These are phyloP conservation scores for Psilanteris sp. DNA, from an alignment of 1,140 invertebrate genomes.

Conservation along the genomic window DNA sequence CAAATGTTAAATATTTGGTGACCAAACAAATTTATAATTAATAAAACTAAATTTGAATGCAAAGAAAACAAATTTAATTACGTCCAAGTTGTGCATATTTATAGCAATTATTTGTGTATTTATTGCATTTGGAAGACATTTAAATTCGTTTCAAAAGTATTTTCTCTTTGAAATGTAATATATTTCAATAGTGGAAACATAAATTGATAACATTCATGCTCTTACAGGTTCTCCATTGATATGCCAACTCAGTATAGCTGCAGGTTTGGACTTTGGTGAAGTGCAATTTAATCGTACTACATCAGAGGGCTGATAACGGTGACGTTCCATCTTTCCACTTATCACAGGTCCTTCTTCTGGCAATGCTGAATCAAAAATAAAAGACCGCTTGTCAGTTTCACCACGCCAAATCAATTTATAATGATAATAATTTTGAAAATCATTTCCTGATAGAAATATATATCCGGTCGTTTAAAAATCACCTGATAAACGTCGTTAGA, in stretches of 20 bases:
- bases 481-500: no score
- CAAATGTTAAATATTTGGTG: no score
- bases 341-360: conserved; percentile 85
- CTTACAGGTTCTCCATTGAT: conserved; percentile 86
- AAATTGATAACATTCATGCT: conserved; percentile 57
- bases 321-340: conserved; percentile 80
- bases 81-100: no score
- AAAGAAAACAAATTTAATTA: no score
- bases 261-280: conserved; percentile 84
- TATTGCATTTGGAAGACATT: conserved; percentile 5
- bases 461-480: no score
- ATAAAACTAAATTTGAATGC: no score
- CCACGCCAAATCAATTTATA: conserved; percentile 8
- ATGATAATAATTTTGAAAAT: conserved; percentile 11
- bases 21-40: no score
- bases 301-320: conserved; percentile 85
- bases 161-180: conserved; percentile 14
- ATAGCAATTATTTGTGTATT: no score
- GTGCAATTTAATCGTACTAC: conserved; percentile 85
- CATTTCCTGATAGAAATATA: not conserved
- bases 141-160: conserved; percentile 30
- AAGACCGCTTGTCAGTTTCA: conserved; percentile 10
- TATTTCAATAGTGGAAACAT: conserved; percentile 39
- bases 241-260: conserved; percentile 86
- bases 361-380: conserved; percentile 79